phyloP scores from a whole-genome alignment of 1,140 invertebrate species.

The Saxidomus purpurata region DNA sequence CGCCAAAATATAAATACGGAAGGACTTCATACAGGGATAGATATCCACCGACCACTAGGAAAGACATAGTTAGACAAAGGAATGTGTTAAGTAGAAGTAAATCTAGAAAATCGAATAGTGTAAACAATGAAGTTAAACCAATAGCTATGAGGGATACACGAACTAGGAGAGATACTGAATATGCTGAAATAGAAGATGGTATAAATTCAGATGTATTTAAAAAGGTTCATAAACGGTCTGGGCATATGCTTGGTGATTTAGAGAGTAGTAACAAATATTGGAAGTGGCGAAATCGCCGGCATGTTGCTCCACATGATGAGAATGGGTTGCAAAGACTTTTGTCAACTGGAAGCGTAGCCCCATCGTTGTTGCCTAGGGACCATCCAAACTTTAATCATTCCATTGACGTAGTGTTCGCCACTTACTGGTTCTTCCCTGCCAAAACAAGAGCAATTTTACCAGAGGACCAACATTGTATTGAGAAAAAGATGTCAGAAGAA shows the following conservation, averaged over 20 bases:
- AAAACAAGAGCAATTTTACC: constrained; percentile 86
- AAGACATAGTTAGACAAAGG: background rate
- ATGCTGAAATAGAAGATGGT: background rate
- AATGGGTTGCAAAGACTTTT: constrained; percentile 86
- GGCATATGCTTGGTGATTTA: background rate
- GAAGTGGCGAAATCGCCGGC: constrained; percentile 75
- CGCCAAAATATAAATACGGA: constrained; percentile 36
- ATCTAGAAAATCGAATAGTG: background rate
- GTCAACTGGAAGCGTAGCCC: constrained; percentile 87
- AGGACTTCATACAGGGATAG: background rate
- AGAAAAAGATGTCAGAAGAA: constrained; percentile 85
- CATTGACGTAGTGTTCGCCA: constrained; percentile 88
- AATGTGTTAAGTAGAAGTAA: background rate
- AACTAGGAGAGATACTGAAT: background rate
- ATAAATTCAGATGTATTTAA: background rate
- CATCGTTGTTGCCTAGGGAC: constrained; percentile 79
- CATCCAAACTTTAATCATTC: constrained; percentile 82
- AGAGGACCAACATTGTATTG: constrained; percentile 86
- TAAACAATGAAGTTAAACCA: background rate
- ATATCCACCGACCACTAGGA: constrained; percentile 8
- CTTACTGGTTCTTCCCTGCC: constrained; percentile 88
- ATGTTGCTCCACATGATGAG: constrained; percentile 87
- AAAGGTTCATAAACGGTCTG: background rate
- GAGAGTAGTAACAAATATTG: background rate
- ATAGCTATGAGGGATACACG: constrained; percentile 45